Conservation (phyloP, 2,888 invertebrate species). For the Neuroscelio doddi region DNA sequence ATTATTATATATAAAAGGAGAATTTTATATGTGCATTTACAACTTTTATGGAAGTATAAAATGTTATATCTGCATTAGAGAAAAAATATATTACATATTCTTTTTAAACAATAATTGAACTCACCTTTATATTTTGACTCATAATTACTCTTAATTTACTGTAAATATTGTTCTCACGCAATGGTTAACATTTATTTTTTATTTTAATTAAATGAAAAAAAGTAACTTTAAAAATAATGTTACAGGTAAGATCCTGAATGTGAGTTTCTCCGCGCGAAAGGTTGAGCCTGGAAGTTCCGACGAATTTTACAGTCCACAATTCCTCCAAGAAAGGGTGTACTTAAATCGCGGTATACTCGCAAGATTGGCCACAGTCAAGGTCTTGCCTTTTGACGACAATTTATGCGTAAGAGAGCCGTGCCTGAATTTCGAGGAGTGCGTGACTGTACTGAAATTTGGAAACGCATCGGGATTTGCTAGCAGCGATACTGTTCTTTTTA, state of each 20-base stretch:
- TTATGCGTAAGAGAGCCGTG: slow-evolving; percentile 96
- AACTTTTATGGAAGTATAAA: too few relatives aligned
- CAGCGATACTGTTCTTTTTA: slow-evolving; percentile 91
- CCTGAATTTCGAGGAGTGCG: slow-evolving; percentile 92
- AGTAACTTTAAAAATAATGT: too few relatives aligned
- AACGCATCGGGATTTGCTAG: slow-evolving; percentile 92
- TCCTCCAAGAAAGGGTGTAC: slow-evolving; percentile 94
- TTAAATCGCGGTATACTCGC: slow-evolving; percentile 91
- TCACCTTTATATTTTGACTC: too few relatives aligned
- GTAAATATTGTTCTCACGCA: too few relatives aligned
- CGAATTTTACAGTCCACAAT: slow-evolving; percentile 89
- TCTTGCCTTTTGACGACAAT: slow-evolving; percentile 96
- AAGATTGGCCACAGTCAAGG: slow-evolving; percentile 90
- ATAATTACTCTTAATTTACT: too few relatives aligned
- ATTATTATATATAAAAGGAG: too few relatives aligned
- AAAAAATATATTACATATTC: too few relatives aligned
- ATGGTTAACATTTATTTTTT: too few relatives aligned
- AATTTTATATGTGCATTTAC: too few relatives aligned
- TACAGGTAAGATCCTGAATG: slow-evolving; percentile 88
- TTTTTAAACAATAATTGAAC: too few relatives aligned
- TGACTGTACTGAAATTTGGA: slow-evolving; percentile 92
- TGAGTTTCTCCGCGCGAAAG: slow-evolving; percentile 91
- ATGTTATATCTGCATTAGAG: too few relatives aligned
- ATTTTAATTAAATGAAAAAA: too few relatives aligned
- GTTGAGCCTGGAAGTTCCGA: slow-evolving; percentile 84